phyloP scores from a whole-genome alignment of 2,888 invertebrate genomes.

The Ommatoiulus sabulosus region DNA sequence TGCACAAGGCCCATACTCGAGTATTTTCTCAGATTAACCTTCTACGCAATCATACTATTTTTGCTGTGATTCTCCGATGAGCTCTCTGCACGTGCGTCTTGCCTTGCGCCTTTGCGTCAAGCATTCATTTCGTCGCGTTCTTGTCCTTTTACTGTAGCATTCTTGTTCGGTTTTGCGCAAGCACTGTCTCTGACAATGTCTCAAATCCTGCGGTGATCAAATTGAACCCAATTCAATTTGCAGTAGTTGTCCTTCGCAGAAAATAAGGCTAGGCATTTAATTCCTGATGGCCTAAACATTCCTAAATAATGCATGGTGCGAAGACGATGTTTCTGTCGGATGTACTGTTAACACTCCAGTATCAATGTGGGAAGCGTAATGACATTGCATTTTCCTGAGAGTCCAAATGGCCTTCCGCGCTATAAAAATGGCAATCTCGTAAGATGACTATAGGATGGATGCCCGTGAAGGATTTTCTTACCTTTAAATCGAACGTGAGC shows the following conservation, averaged over 20 bases:
- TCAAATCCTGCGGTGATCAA: background rate
- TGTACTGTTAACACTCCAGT: slow-evolving; percentile 16
- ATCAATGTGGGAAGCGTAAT: background rate
- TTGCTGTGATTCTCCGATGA: too few relatives aligned
- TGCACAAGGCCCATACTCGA: too few relatives aligned
- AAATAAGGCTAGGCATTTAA: background rate
- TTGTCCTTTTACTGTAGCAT: too few relatives aligned
- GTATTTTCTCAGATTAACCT: too few relatives aligned
- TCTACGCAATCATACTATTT: too few relatives aligned
- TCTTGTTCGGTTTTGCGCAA: too few relatives aligned
- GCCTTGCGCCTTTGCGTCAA: too few relatives aligned
- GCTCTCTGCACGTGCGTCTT: too few relatives aligned
- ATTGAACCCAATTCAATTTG: background rate
- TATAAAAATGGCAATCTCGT: slow-evolving; percentile 44
- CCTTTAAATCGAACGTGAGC: slow-evolving; percentile 10
- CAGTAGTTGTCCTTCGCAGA: background rate
- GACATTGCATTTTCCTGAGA: slow-evolving; percentile 1
- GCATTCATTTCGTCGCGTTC: too few relatives aligned
- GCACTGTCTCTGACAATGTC: too few relatives aligned
- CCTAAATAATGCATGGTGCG: slow-evolving; percentile 30
- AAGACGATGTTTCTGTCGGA: background rate
- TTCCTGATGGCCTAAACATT: background rate
- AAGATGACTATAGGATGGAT: background rate
- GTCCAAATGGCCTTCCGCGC: slow-evolving; percentile 5
- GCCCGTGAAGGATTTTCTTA: slow-evolving; percentile 15